Percentiles rank a stretch among this genome's conserved stretches.
Conservation (phyloP, 2,113 vertebrate genomes). For the Daboia siamensis region DNA sequence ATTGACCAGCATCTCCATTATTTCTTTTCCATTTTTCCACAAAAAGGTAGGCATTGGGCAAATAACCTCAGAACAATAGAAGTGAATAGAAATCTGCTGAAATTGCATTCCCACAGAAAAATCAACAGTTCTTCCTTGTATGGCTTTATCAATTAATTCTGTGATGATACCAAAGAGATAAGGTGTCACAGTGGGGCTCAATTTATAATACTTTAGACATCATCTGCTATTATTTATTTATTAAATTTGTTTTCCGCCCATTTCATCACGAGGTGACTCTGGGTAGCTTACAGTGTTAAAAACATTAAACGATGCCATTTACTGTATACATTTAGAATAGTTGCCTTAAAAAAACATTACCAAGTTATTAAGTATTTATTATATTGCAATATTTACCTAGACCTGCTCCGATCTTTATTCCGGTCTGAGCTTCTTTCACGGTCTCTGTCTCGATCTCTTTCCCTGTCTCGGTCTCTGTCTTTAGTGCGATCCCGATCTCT, state of each 20-base stretch:
- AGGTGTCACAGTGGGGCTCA: not conserved
- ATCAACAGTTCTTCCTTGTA: not conserved
- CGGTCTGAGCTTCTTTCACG: slow-evolving; percentile 80
- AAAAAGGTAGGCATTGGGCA: not conserved
- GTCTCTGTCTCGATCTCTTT: slow-evolving; percentile 84
- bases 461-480: slow-evolving; percentile 81
- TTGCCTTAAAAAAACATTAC: not conserved
- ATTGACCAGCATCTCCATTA: not conserved
- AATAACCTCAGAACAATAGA: not conserved
- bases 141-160: not conserved
- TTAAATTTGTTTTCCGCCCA: too few species aligned
- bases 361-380: not conserved
- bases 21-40: not conserved
- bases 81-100: not conserved
- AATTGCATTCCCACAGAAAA: not conserved
- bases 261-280: not conserved
- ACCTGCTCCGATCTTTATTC: slow-evolving; percentile 84
- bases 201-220: not conserved
- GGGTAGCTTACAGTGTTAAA: not conserved
- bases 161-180: not conserved
- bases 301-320: not conserved
- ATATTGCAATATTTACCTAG: slow-evolving; percentile 74
- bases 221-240: too few species aligned
- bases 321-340: not conserved
- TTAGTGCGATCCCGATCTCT: slow-evolving; percentile 84